phyloP scores from a whole-genome alignment of 2,113 vertebrate species.

The Macroglossus sobrinus region DNA sequence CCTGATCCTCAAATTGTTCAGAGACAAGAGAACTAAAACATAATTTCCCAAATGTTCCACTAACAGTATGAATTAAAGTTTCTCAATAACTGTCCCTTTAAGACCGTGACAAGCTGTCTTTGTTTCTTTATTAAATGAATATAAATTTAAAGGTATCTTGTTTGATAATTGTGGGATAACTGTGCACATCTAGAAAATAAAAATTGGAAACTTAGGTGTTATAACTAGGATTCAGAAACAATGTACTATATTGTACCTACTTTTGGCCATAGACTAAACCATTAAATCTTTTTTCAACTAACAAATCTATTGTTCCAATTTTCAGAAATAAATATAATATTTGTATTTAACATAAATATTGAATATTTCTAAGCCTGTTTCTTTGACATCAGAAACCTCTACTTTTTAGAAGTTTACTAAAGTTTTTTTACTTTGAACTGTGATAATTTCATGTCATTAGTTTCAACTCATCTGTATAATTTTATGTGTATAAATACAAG shows the following conservation, averaged over 20 bases:
- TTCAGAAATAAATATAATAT: not conserved
- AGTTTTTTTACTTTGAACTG: not conserved
- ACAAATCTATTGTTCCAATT: slow-evolving; percentile 4
- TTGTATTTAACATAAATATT: too few species aligned
- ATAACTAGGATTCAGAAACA: slow-evolving; percentile 21
- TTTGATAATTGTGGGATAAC: slow-evolving; percentile 1
- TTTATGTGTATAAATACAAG: not conserved
- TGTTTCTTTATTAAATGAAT: not conserved
- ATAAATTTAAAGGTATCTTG: not conserved
- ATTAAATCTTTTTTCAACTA: not conserved
- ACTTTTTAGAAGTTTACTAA: not conserved
- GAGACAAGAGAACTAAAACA: not conserved
- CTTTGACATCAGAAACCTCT: not conserved
- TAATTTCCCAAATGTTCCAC: slow-evolving; percentile 16
- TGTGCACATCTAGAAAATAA: not conserved
- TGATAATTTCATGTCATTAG: not conserved
- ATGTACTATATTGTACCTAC: not conserved
- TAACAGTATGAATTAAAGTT: not conserved
- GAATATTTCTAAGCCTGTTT: not conserved
- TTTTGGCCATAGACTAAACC: not conserved
- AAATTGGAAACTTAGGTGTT: not conserved
- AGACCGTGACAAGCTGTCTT: not conserved
- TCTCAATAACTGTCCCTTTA: not conserved
- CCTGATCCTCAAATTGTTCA: not conserved
- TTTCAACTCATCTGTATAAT: not conserved